phyloP scores from a whole-genome alignment of 92 coral and sea anemone genomes.

The Ricordea florida region DNA sequence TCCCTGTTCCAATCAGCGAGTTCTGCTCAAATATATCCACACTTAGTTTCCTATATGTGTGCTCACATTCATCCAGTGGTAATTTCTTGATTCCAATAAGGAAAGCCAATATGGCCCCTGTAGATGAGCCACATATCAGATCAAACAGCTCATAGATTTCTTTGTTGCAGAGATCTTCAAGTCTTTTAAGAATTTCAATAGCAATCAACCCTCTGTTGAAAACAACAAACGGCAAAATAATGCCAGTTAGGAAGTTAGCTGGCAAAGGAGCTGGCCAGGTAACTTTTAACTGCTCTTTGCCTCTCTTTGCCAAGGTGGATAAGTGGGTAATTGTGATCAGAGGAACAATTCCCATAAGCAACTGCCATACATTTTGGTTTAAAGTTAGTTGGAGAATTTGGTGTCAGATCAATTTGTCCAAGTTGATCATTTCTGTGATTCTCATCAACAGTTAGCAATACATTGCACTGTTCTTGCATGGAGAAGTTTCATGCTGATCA shows the following conservation, averaged over 20 bases:
- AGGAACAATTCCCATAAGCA: too few species aligned
- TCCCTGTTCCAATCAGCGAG: slow-evolving; percentile 92
- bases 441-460: too few species aligned
- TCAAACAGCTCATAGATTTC: slow-evolving; percentile 91
- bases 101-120: slow-evolving; percentile 94
- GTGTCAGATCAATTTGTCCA: too few species aligned
- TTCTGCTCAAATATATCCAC: slow-evolving; percentile 87
- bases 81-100: slow-evolving; percentile 83
- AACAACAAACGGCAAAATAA: not conserved
- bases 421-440: too few species aligned
- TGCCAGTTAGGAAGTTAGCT: not conserved
- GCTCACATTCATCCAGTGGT: slow-evolving; percentile 87
- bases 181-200: slow-evolving; percentile 90
- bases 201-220: slow-evolving; percentile 80
- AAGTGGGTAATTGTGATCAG: too few species aligned
- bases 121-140: slow-evolving; percentile 90
- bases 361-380: too few species aligned
- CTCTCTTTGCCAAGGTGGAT: too few species aligned
- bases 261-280: too few species aligned
- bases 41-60: slow-evolving; percentile 81
- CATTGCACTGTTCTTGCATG: too few species aligned
- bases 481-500: too few species aligned
- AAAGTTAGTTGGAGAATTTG: too few species aligned
- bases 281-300: too few species aligned
- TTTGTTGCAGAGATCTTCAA: slow-evolving; percentile 73